Evolutionary conservation across 2,797 vertebrate genomes (phyloP).

Genomic region (Manis crassicaudata): DNA sequence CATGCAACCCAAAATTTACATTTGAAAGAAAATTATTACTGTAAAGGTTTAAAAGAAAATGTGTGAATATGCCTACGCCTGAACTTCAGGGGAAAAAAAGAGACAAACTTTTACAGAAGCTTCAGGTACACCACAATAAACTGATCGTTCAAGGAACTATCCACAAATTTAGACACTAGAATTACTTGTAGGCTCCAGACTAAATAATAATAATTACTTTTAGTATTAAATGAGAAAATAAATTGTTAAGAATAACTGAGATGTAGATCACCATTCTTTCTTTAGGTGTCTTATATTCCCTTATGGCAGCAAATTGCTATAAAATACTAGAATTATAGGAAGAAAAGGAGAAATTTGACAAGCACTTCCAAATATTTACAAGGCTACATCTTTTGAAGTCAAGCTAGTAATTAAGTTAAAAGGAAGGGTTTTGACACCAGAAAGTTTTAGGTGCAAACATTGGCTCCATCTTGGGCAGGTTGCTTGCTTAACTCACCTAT

Average conservation of each 20-base stretch:
- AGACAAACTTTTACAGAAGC: not conserved
- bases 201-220: not conserved
- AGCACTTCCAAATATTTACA: not conserved
- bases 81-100: not conserved
- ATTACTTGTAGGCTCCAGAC: not conserved
- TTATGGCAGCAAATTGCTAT: not conserved
- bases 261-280: not conserved
- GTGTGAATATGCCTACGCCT: not conserved
- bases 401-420: not conserved
- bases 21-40: slow-evolving; percentile 65
- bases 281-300: not conserved
- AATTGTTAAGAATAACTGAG: not conserved
- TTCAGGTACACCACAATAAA: not conserved
- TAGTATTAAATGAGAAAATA: not conserved
- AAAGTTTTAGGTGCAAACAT: not conserved
- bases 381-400: not conserved
- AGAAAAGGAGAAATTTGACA: not conserved
- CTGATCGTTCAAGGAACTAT: not conserved
- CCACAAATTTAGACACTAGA: not conserved
- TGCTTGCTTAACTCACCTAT: not conserved
- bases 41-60: slow-evolving; percentile 52
- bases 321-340: not conserved
- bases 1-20: not conserved
- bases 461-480: not conserved
- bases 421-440: not conserved